Base-by-base conservation (phyloP, 2,113 vertebrate species). In the Tor tambroides region DNA sequence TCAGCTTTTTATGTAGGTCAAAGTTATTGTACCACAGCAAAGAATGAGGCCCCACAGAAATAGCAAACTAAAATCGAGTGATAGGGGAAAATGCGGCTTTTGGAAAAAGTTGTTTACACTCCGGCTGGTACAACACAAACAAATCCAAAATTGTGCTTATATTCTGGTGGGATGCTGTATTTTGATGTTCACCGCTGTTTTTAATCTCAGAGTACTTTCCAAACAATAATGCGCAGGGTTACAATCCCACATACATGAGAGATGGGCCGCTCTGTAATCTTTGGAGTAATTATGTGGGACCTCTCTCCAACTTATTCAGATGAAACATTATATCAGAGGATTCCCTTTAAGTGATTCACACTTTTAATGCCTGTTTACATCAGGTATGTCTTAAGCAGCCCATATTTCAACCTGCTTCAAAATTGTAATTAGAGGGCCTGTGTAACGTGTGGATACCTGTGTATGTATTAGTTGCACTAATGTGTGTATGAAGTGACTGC, bases 321-420 rank as follows among this genome's bases (percentile, higher is more conserved):
- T 85, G 86, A 86, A 79, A 76, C 81, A 80, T 88, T 54, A 86
- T 89, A 89, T 89, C 54, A 91, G 89, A 91, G 80, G 89, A 90
- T 87, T 80, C 79, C 54, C 80, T 69, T 83, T 81, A 89, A 35
- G 80, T 87, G 86, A 91, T 89, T 92, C 90, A 91, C 80, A 80
- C 89, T 85, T 90, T 72, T 90, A 90, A 92, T 90, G 90, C 89
- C 49, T 80, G 81, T 88, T 77, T 88, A 74, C 83, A 81, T 75
- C 49, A 78, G 28, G 76, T 86, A 21, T 49, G 6, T 83, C 32
- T 74, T 80, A 81, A 72, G 26, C 7, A 41, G 80, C 26, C 49
- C 32, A 59, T 67, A 41, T 75, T 59, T 87, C 71, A 83, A 65
- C 59, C 28, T 43, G 23, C 19, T 43, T 59, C 21, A 83, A 43